Percentiles rank a stretch among this genome's conserved stretches.
Evolutionary conservation across 2,888 invertebrate species (phyloP).

Genomic region (Sturmia bella): DNA sequence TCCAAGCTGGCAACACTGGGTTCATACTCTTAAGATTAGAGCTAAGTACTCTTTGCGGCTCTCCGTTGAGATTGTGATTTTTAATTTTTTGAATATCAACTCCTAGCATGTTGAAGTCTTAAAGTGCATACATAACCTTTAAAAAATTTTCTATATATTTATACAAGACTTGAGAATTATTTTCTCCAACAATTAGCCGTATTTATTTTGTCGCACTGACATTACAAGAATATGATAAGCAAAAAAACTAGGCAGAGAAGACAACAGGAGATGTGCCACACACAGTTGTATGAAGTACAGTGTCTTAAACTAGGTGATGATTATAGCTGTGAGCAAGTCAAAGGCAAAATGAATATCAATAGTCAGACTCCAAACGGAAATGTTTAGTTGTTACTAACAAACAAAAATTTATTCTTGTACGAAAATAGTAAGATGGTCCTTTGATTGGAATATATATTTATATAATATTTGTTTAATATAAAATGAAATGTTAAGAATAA

Average conservation of each 20-base stretch:
- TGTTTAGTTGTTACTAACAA: constrained; percentile 17
- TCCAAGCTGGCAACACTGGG: too few relatives aligned
- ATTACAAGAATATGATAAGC: background rate
- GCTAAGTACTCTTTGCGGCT: too few relatives aligned
- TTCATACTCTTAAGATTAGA: too few relatives aligned
- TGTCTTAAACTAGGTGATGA: constrained; percentile 56
- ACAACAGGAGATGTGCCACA: constrained; percentile 12
- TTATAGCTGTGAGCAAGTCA: constrained; percentile 53
- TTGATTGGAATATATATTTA: background rate
- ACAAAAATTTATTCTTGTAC: background rate
- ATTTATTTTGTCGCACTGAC: background rate
- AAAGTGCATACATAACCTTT: too few relatives aligned
- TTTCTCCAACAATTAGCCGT: too few relatives aligned
- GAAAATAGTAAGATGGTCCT: background rate
- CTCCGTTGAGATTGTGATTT: too few relatives aligned
- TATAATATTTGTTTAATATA: too few relatives aligned
- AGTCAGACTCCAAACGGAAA: constrained; percentile 39
- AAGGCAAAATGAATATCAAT: constrained; percentile 36
- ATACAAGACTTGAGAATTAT: too few relatives aligned
- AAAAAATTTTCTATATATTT: too few relatives aligned
- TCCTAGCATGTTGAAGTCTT: too few relatives aligned
- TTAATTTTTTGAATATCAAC: too few relatives aligned
- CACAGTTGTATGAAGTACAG: constrained; percentile 4
- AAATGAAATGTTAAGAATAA: too few relatives aligned
- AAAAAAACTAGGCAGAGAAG: constrained; percentile 24